phyloP scores from a whole-genome alignment of 2,113 vertebrate species.

The Bubo bubo region DNA sequence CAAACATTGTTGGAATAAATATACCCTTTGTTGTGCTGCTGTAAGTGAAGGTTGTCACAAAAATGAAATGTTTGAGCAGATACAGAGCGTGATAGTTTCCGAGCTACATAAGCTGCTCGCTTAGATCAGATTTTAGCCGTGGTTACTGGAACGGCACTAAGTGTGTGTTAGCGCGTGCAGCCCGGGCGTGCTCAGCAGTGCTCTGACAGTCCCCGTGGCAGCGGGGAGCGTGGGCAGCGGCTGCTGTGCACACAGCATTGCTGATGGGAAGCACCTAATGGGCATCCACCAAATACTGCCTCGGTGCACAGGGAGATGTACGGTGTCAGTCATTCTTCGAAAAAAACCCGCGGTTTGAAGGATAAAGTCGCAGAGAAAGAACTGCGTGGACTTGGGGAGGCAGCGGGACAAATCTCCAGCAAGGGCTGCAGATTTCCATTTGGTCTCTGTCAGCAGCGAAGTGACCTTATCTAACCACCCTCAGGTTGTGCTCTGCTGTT shows the following conservation, averaged over 20 bases:
- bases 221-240: fast-evolving
- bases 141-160: not conserved
- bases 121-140: not conserved
- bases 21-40: not conserved
- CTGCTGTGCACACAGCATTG: fast-evolving
- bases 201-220: not conserved
- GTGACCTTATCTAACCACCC: not conserved
- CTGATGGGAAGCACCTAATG: not conserved
- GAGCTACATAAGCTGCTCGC: not conserved
- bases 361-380: not conserved
- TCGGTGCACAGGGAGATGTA: not conserved
- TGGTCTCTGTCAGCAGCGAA: not conserved
- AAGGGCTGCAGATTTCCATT: not conserved
- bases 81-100: not conserved
- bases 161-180: not conserved
- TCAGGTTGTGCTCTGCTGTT: not conserved
- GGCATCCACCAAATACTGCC: not conserved
- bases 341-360: not conserved
- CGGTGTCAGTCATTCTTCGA: fast-evolving
- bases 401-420: not conserved
- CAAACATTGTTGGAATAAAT: not conserved
- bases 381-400: not conserved
- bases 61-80: not conserved
- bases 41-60: not conserved
- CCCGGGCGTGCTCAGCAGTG: fast-evolving